Evolutionary conservation across 2,113 vertebrate species (phyloP).

Genomic region (Chitala chitala): DNA sequence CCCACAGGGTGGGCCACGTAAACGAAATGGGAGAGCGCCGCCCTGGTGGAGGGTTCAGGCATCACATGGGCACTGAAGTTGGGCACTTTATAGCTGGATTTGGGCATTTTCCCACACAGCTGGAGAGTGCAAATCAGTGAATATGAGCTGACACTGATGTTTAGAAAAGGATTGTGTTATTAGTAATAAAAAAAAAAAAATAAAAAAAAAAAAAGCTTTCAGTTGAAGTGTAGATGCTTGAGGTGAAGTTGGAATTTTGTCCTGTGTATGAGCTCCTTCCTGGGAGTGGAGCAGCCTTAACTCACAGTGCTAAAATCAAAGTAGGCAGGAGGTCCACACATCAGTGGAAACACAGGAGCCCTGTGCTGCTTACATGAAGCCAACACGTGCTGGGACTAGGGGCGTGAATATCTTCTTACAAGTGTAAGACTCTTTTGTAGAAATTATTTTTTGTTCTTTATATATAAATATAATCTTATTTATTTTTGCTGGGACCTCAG

Average conservation of each 20-base stretch:
- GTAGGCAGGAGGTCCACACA: neutral
- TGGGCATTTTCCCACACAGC: neutral
- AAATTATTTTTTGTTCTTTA: conserved; percentile 59
- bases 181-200: no score
- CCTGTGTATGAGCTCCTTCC: neutral
- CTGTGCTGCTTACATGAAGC: conserved; percentile 12
- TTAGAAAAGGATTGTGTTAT: conserved; percentile 1
- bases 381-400: conserved; percentile 10
- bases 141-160: neutral
- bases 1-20: neutral
- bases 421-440: conserved; percentile 51
- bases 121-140: neutral
- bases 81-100: neutral
- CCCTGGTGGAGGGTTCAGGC: neutral
- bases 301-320: neutral
- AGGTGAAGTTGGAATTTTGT: neutral
- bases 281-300: neutral
- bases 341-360: neutral
- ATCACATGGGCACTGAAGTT: neutral
- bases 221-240: neutral
- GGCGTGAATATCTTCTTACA: conserved; percentile 33
- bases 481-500: conserved; percentile 33
- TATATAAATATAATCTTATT: conserved; percentile 63
- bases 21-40: neutral
- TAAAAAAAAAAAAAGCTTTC: conserved; percentile 23